Evolutionary conservation across 92 coral and sea anemone genomes (phyloP).

Genomic region (Pocillopora grandis): DNA sequence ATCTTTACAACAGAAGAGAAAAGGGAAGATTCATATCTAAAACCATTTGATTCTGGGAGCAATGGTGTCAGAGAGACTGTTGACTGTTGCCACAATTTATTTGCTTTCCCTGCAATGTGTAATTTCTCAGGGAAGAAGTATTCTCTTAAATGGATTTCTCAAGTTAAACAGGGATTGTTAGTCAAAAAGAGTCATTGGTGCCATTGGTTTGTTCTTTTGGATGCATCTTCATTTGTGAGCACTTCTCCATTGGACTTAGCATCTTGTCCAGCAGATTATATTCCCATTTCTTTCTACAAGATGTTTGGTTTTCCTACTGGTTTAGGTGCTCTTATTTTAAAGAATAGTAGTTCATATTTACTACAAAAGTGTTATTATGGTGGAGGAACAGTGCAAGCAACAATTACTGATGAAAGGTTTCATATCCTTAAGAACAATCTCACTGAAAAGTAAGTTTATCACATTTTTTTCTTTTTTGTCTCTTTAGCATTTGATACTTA

Average conservation of each 20-base stretch:
- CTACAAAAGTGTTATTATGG: conserved; percentile 85
- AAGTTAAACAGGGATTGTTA: not conserved
- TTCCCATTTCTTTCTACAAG: conserved; percentile 95
- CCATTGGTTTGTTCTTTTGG: conserved; percentile 86
- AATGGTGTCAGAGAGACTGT: not conserved
- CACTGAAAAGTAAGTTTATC: conserved; percentile 70
- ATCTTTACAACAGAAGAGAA: not conserved
- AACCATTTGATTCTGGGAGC: not conserved
- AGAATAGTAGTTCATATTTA: conserved; percentile 63
- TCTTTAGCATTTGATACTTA: no score
- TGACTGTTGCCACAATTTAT: conserved; percentile 54
- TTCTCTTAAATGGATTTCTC: conserved; percentile 72
- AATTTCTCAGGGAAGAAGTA: conserved; percentile 94
- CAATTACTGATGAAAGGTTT: conserved; percentile 77
- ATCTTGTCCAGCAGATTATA: conserved; percentile 74
- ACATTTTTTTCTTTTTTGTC: not conserved
- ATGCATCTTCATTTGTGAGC: conserved; percentile 95
- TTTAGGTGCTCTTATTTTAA: conserved; percentile 85
- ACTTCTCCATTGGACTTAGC: conserved; percentile 77
- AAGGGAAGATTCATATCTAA: not conserved
- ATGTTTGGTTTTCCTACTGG: conserved; percentile 99
- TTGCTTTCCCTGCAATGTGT: conserved; percentile 96
- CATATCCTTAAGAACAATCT: conserved; percentile 59
- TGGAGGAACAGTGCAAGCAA: conserved; percentile 93
- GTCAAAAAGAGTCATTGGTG: not conserved